Base-by-base conservation (phyloP, 2,113 vertebrate genomes). In the Sturnus vulgaris region DNA sequence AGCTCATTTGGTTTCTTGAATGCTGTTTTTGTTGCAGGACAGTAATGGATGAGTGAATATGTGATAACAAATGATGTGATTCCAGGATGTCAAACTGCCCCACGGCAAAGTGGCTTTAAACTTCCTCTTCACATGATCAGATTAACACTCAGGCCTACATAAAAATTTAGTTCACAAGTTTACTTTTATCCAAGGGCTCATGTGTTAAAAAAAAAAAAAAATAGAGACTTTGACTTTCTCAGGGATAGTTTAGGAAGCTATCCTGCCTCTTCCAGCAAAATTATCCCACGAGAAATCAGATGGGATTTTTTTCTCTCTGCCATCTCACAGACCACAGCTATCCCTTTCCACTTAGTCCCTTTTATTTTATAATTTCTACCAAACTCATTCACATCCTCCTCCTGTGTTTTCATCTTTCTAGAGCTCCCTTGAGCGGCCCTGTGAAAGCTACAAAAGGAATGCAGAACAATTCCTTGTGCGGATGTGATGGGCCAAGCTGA, bases 241-340 rank as follows among this genome's bases (percentile, higher is more conserved):
- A 53, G 64, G 60, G 63, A 57, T 23, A 50, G 50, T 76, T 89
- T 90, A 66, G 53, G 59, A 90, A 82, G 63, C 55, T 35, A 37
- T 40, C 55, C 71, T 40, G 64, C 24, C 55, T 83, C 72, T 70
- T 81, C 68, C 82, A 94, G 59, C 55, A 80, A 42, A 88, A 93
- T n/a, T 92, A 92, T 95, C 93, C 94, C 89, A 92, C 0, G 44
- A 87, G 94, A 94, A 93, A 95, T 78, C 30, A 22, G 71, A 93
- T 78, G 60, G 47, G 82, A 92, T 60, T 75, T 86, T 86, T 60
- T 85, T 37, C 55, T 78, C 39, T 81, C 69, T 83, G 60, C 40
- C 60, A 60, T 78, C 65, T 81, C 82, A 82, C 30, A 94, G 52
- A 92, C 84, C 92, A 66, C 91, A 93, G 76, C 39, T 91, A 85